Conservation (phyloP, 2,888 invertebrate species). For the Lasioglossum malachurum region DNA sequence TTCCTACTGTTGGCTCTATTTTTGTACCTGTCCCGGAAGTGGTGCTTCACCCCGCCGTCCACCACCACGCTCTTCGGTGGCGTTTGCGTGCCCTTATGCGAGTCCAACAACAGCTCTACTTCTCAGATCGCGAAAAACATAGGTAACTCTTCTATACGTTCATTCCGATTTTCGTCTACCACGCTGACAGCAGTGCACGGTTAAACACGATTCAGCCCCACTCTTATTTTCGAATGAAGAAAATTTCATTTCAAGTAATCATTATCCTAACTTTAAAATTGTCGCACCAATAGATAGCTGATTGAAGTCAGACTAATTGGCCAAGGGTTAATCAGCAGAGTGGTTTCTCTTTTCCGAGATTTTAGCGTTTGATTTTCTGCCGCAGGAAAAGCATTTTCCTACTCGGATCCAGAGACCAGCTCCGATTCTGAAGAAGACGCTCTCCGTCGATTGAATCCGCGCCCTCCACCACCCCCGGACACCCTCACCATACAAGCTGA, state of each 20-base stretch:
- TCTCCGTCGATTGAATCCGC: conserved; percentile 86
- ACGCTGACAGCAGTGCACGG: not conserved
- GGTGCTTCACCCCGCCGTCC: conserved; percentile 87
- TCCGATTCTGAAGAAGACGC: conserved; percentile 92
- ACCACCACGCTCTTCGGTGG: conserved; percentile 84
- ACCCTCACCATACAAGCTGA: conserved; percentile 85
- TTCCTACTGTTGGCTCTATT: conserved; percentile 93
- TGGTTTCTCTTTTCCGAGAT: not conserved
- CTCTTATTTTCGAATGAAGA: not conserved
- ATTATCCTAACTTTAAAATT: not conserved
- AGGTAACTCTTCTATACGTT: conserved; percentile 71
- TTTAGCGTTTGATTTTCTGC: not conserved
- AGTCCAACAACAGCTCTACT: conserved; percentile 80
- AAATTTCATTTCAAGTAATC: not conserved
- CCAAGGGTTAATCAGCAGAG: not conserved
- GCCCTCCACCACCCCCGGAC: conserved; percentile 79
- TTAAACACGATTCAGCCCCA: not conserved
- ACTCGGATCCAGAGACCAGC: conserved; percentile 89
- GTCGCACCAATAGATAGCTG: not conserved
- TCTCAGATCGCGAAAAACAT: conserved; percentile 81
- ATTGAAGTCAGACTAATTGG: not conserved
- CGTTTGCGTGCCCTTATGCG: conserved; percentile 85
- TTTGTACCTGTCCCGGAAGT: conserved; percentile 93
- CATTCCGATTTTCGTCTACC: not conserved
- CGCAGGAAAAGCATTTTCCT: conserved; percentile 87